Evolutionary conservation across 2,888 invertebrate genomes (phyloP).

Genomic region (Volucella zonaria): DNA sequence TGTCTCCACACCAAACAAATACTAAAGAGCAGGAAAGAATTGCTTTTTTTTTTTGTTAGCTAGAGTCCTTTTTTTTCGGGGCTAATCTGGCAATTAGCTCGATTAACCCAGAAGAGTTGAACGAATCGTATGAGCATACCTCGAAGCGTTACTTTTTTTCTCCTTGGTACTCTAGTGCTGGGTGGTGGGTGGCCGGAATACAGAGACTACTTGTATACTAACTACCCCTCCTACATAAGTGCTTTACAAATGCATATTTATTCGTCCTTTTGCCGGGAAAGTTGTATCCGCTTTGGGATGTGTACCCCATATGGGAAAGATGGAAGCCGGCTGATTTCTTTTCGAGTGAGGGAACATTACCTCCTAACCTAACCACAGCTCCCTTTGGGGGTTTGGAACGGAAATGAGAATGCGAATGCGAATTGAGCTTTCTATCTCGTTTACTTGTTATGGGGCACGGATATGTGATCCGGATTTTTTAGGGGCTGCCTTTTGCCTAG

Average conservation of each 20-base stretch:
- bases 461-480: slow-evolving; percentile 25
- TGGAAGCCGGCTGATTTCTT: slow-evolving; percentile 59
- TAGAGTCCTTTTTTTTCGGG: slow-evolving; percentile 40
- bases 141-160: slow-evolving; percentile 47
- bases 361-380: slow-evolving; percentile 22
- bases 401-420: slow-evolving; percentile 20
- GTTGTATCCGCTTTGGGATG: slow-evolving; percentile 52
- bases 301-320: slow-evolving; percentile 46
- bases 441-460: not conserved
- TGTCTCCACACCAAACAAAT: not conserved
- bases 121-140: slow-evolving; percentile 25
- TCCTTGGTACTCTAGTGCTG: slow-evolving; percentile 7
- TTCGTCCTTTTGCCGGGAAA: slow-evolving; percentile 53
- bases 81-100: slow-evolving; percentile 71
- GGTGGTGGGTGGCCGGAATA: no score
- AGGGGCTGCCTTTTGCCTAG: not conserved
- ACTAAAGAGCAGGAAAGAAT: slow-evolving; percentile 3
- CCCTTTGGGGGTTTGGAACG: slow-evolving; percentile 4
- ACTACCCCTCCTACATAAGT: slow-evolving; percentile 22
- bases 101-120: slow-evolving; percentile 60
- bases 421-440: not conserved
- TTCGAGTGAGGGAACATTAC: slow-evolving; percentile 24
- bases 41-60: not conserved
- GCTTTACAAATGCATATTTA: slow-evolving; percentile 68
- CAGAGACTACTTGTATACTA: not conserved